phyloP scores from a whole-genome alignment of 2,113 vertebrate genomes.

The Cyprinodon tularosa region DNA sequence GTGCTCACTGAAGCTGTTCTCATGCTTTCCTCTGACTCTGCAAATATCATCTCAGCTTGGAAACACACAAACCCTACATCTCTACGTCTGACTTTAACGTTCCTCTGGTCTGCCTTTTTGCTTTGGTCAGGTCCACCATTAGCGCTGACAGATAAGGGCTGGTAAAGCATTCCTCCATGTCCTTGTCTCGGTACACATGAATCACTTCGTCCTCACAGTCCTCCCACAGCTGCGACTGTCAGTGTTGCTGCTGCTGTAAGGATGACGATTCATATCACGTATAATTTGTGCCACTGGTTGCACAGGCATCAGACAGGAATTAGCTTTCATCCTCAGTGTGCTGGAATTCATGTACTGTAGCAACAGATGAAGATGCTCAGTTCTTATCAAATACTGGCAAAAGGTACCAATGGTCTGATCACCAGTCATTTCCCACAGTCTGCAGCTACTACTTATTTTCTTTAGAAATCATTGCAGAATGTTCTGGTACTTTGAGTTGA shows the following conservation, averaged over 20 bases:
- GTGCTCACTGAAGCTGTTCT: slow-evolving; percentile 41
- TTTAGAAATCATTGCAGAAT: background rate
- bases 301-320: slow-evolving; percentile 38
- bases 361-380: background rate
- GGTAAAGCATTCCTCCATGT: slow-evolving; percentile 30
- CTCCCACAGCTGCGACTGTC: slow-evolving; percentile 14
- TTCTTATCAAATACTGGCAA: background rate
- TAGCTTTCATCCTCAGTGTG: slow-evolving; percentile 18
- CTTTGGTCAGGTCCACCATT: slow-evolving; percentile 21
- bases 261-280: slow-evolving; percentile 44
- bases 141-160: slow-evolving; percentile 29
- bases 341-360: background rate
- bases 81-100: slow-evolving; percentile 39
- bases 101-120: slow-evolving; percentile 5
- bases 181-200: slow-evolving; percentile 31
- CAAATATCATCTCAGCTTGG: slow-evolving; percentile 20
- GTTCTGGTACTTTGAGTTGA: background rate
- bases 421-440: background rate
- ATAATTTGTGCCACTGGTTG: slow-evolving; percentile 66
- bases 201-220: slow-evolving; percentile 36
- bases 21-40: slow-evolving; percentile 13
- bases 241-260: slow-evolving; percentile 19
- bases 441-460: background rate
- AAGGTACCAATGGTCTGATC: background rate
- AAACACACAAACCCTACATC: slow-evolving; percentile 15